phyloP scores from a whole-genome alignment of 2,797 vertebrate genomes.

The Lepus oiostolus region DNA sequence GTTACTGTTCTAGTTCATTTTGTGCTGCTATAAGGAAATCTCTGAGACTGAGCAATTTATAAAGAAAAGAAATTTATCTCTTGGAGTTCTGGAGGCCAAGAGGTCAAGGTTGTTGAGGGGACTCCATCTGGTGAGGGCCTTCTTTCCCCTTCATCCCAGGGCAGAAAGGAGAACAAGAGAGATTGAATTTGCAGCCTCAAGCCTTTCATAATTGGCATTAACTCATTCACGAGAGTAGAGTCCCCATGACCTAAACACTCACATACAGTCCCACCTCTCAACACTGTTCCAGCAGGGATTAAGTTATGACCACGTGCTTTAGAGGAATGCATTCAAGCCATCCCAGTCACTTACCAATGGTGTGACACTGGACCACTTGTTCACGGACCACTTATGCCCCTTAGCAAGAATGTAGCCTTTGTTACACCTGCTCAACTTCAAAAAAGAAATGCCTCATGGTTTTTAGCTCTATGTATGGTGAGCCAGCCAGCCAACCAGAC shows the following conservation, averaged over 20 bases:
- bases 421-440: neutral
- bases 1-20: neutral
- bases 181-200: neutral
- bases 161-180: neutral
- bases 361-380: neutral
- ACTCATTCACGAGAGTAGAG: neutral
- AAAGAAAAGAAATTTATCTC: neutral
- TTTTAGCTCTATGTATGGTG: neutral
- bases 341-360: neutral
- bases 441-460: neutral
- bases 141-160: neutral
- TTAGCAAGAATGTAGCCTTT: neutral
- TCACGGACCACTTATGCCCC: neutral
- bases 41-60: neutral
- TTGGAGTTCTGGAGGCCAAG: neutral
- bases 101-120: neutral
- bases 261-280: neutral
- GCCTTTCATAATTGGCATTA: neutral
- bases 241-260: neutral
- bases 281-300: neutral
- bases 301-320: neutral
- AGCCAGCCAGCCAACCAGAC: neutral
- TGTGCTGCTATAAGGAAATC: neutral
- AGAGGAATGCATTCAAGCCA: neutral
- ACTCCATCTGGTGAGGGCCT: too few relatives aligned